Evolutionary conservation across 2,113 vertebrate genomes (phyloP).

Genomic region (Lasiurus cinereus): DNA sequence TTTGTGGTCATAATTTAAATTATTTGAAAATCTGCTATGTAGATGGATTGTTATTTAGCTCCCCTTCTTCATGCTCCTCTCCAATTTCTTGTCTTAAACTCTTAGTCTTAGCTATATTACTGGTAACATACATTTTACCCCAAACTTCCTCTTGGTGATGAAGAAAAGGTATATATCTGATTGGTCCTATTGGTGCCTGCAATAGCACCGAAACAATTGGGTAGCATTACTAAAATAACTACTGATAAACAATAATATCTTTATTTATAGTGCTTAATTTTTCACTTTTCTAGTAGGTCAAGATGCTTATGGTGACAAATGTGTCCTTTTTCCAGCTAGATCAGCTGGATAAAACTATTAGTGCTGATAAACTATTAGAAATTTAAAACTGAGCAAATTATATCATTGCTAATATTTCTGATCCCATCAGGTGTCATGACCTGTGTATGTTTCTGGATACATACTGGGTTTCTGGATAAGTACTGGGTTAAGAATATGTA

Average conservation of each 20-base stretch:
- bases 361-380: background rate
- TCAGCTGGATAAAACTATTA: background rate
- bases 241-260: background rate
- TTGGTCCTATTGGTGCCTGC: background rate
- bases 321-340: background rate
- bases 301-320: background rate
- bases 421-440: background rate
- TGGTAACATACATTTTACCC: background rate
- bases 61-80: background rate
- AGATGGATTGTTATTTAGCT: background rate
- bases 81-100: background rate
- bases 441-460: background rate
- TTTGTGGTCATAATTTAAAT: conserved; percentile 36
- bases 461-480: conserved; percentile 19
- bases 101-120: background rate
- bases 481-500: background rate
- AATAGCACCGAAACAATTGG: background rate
- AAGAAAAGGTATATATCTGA: background rate
- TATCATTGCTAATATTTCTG: background rate
- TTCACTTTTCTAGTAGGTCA: background rate
- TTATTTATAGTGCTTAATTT: background rate
- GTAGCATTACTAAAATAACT: background rate
- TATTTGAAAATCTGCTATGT: background rate
- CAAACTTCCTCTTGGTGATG: background rate
- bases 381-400: background rate